phyloP scores from a whole-genome alignment of 2,113 vertebrate species.

The Scomber colias region DNA sequence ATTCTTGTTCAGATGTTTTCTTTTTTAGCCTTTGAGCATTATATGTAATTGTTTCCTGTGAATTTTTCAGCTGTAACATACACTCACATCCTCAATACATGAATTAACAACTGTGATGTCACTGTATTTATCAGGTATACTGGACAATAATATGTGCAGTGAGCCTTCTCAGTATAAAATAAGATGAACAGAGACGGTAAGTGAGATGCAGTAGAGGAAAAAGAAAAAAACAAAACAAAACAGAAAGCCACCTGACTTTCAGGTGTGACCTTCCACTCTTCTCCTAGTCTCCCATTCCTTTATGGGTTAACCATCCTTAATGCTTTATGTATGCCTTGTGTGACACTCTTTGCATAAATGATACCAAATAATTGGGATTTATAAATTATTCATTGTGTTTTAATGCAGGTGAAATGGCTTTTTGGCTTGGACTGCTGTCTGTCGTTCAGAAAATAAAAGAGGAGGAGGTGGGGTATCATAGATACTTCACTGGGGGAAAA shows the following conservation, averaged over 20 bases:
- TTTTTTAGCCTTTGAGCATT: slow-evolving; percentile 26
- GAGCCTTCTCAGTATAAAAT: slow-evolving; percentile 47
- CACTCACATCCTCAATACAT: slow-evolving; percentile 22
- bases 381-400: slow-evolving; percentile 99
- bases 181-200: slow-evolving; percentile 41
- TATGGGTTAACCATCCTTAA: slow-evolving; percentile 94
- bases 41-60: slow-evolving; percentile 33
- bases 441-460: slow-evolving; percentile 86
- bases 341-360: slow-evolving; percentile 99
- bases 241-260: slow-evolving; percentile 75
- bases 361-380: slow-evolving; percentile 99
- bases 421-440: slow-evolving; percentile 87
- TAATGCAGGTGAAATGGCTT: slow-evolving; percentile 97
- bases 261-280: slow-evolving; percentile 84
- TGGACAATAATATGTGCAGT: slow-evolving; percentile 24
- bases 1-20: slow-evolving; percentile 21
- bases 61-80: slow-evolving; percentile 22
- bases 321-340: slow-evolving; percentile 98
- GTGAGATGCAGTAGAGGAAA: slow-evolving; percentile 32
- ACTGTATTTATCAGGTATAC: slow-evolving; percentile 26
- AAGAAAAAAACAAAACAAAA: slow-evolving; percentile 30
- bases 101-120: slow-evolving; percentile 17
- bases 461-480: slow-evolving; percentile 80
- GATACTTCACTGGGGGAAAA: slow-evolving; percentile 74
- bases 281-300: slow-evolving; percentile 87